Percentiles rank a stretch among this genome's conserved stretches.
phyloP scores from a whole-genome alignment of 2,888 invertebrate species.

The Drosophila neonasuta region DNA sequence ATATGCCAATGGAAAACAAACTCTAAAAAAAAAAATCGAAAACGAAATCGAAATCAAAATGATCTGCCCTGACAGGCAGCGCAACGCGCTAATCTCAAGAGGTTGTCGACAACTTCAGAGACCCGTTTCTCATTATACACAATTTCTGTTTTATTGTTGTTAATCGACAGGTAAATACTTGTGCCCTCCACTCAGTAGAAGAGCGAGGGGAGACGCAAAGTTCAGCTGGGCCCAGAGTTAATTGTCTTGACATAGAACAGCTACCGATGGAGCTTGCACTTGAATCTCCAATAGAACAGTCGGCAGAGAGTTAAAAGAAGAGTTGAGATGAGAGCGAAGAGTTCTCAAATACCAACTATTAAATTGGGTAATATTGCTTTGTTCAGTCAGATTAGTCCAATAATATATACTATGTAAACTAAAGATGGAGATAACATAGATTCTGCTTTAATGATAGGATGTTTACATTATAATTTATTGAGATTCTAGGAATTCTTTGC shows the following conservation, averaged over 20 bases:
- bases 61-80: slow-evolving; percentile 24
- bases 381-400: not conserved
- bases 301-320: not conserved
- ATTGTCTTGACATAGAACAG: slow-evolving; percentile 49
- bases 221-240: slow-evolving; percentile 17
- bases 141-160: slow-evolving; percentile 16
- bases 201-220: not conserved
- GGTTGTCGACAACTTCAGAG: slow-evolving; percentile 53
- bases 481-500: no score
- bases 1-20: slow-evolving; percentile 23
- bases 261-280: slow-evolving; percentile 58
- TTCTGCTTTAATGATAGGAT: no score
- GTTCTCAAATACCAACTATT: not conserved
- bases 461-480: no score
- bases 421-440: no score
- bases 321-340: not conserved
- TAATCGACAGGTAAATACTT: slow-evolving; percentile 25
- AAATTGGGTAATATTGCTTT: not conserved
- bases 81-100: slow-evolving; percentile 43
- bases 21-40: slow-evolving; percentile 9
- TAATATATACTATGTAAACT: no score
- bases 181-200: not conserved
- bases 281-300: slow-evolving; percentile 13
- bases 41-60: slow-evolving; percentile 9
- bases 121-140: slow-evolving; percentile 40